These are phyloP conservation scores for Diarsia rubi DNA, from an alignment of 2,888 invertebrate genomes.

Conservation along the genomic window DNA sequence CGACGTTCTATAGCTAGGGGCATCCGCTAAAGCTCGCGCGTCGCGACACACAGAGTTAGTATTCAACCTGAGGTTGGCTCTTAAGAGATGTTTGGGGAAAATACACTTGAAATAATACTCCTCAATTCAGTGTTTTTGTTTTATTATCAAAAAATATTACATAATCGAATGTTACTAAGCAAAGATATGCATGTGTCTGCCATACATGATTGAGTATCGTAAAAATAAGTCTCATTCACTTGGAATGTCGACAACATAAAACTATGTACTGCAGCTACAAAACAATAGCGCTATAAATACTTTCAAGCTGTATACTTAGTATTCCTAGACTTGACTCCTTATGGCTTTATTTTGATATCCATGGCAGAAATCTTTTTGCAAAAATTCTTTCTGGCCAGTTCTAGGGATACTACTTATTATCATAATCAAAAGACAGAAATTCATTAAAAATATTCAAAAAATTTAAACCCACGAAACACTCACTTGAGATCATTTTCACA, in stretches of 20 bases:
- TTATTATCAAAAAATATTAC: slow-evolving; percentile 50
- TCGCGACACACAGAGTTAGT: too few species aligned
- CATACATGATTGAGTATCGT: slow-evolving; percentile 48
- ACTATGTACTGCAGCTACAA: slow-evolving; percentile 27
- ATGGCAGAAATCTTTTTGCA: slow-evolving; percentile 19
- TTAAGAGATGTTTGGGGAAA: too few species aligned
- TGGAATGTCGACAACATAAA: slow-evolving; percentile 64
- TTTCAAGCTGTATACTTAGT: slow-evolving; percentile 13
- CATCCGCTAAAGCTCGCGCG: neutral
- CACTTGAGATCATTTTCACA: slow-evolving; percentile 56
- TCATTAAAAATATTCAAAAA: slow-evolving; percentile 56
- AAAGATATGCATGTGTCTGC: slow-evolving; percentile 46
- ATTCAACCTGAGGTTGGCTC: too few species aligned
- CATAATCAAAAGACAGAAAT: slow-evolving; percentile 47
- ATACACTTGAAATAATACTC: slow-evolving; percentile 12
- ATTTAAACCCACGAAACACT: slow-evolving; percentile 25
- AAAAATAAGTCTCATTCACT: slow-evolving; percentile 46
- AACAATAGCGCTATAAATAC: slow-evolving; percentile 28
- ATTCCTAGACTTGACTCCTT: slow-evolving; percentile 17
- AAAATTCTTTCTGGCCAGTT: neutral
- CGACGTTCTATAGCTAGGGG: neutral
- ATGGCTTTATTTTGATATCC: slow-evolving; percentile 24
- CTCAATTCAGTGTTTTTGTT: slow-evolving; percentile 13
- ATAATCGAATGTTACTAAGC: slow-evolving; percentile 55
- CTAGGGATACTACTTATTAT: slow-evolving; percentile 19